phyloP scores from a whole-genome alignment of 2,888 invertebrate genomes.

The Conchocele bisecta region DNA sequence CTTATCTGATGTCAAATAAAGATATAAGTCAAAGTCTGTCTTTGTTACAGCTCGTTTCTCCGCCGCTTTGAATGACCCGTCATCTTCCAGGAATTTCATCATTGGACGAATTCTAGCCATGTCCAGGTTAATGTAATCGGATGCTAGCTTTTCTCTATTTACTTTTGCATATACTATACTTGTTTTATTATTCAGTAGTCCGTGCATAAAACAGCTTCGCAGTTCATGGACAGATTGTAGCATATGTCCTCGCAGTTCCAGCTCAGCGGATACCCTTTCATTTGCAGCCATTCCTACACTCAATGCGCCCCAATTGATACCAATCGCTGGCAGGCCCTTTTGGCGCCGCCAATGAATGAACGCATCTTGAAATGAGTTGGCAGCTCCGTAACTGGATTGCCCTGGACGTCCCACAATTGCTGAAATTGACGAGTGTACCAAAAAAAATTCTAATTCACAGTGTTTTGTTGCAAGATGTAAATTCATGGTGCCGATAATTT shows the following conservation, averaged over 20 bases:
- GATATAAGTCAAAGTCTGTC: neutral
- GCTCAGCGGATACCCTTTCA: constrained; percentile 29
- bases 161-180: constrained; percentile 53
- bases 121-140: neutral
- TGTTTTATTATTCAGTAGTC: constrained; percentile 50
- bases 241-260: constrained; percentile 19
- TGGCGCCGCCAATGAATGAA: constrained; percentile 63
- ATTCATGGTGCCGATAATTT: constrained; percentile 71
- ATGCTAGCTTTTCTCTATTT: constrained; percentile 48
- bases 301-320: constrained; percentile 74
- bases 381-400: constrained; percentile 72
- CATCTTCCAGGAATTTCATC: neutral
- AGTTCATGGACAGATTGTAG: constrained; percentile 28
- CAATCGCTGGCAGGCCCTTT: constrained; percentile 60
- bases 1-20: neutral
- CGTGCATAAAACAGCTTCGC: constrained; percentile 49
- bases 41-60: neutral
- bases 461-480: constrained; percentile 57
- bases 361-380: constrained; percentile 70
- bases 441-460: constrained; percentile 67
- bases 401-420: constrained; percentile 69
- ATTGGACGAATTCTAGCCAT: neutral
- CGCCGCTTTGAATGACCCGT: too few relatives aligned
- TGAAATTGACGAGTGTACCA: constrained; percentile 71
- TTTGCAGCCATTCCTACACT: constrained; percentile 63